These are phyloP conservation scores for Clarias fuscus DNA, from an alignment of 2,797 vertebrate species.

Conservation along the genomic window DNA sequence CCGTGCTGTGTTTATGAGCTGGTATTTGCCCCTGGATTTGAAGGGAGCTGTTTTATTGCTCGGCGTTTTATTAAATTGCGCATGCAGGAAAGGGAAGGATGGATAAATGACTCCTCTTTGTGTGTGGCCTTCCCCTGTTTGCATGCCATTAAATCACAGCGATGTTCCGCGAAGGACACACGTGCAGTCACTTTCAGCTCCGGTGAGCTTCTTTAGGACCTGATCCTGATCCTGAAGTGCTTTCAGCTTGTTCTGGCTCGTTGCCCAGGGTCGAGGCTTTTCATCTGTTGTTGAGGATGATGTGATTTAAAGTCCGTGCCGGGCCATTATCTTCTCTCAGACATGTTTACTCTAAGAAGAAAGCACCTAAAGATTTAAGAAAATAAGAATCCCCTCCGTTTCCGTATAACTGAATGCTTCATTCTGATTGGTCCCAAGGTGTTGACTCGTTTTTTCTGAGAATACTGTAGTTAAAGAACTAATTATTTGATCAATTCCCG, in stretches of 20 bases:
- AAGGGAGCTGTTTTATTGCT: constrained; percentile 46
- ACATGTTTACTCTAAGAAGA: neutral
- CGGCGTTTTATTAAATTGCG: constrained; percentile 54
- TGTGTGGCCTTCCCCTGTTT: constrained; percentile 55
- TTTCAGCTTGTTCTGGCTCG: constrained; percentile 9
- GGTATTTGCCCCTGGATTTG: constrained; percentile 20
- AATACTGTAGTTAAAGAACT: too few relatives aligned
- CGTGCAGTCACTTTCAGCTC: constrained; percentile 17
- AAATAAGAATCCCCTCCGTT: too few relatives aligned
- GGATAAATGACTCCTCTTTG: constrained; percentile 60
- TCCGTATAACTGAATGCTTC: neutral
- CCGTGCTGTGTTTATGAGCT: constrained; percentile 9
- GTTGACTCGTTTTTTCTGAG: neutral
- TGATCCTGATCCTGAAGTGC: neutral
- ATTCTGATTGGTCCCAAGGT: neutral
- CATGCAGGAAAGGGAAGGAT: constrained; percentile 42
- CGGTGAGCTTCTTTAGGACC: neutral
- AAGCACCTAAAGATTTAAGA: neutral
- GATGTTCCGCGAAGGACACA: constrained; percentile 11
- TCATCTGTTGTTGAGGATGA: neutral
- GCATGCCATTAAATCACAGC: constrained; percentile 60
- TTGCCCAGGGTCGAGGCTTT: neutral
- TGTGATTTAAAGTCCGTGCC: neutral
- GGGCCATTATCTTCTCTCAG: neutral
- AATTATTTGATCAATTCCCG: neutral